Conservation (phyloP, 92 coral and sea anemone genomes). For the Desmophyllum pertusum region DNA sequence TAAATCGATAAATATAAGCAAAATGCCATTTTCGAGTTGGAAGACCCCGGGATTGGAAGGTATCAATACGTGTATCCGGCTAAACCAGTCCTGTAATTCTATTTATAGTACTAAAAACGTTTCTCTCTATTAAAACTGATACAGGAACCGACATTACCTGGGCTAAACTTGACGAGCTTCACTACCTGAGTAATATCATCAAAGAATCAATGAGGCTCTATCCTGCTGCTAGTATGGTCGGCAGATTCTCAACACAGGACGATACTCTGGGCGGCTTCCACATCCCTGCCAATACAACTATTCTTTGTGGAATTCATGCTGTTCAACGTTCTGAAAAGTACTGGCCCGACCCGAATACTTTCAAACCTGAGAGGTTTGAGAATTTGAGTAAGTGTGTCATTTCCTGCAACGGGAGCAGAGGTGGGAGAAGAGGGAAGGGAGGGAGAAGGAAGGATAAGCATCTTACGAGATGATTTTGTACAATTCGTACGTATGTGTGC, state of each 20-base stretch:
- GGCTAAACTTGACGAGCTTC: slow-evolving; percentile 45
- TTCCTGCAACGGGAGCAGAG: no score
- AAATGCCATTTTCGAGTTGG: no score
- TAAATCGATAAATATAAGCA: no score
- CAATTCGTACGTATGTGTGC: no score
- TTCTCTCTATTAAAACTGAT: background rate
- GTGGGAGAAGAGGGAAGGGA: no score
- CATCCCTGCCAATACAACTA: slow-evolving; percentile 46
- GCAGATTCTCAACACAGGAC: slow-evolving; percentile 44
- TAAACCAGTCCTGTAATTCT: no score
- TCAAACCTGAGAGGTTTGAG: no score
- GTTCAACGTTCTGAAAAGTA: slow-evolving; percentile 50
- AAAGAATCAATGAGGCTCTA: slow-evolving; percentile 71
- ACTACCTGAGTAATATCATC: slow-evolving; percentile 45
- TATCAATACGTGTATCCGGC: no score
- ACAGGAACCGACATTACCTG: slow-evolving; percentile 41
- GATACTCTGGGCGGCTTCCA: slow-evolving; percentile 52
- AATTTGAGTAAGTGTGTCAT: slow-evolving; percentile 36
- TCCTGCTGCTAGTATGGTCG: slow-evolving; percentile 49
- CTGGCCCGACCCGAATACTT: slow-evolving; percentile 59
- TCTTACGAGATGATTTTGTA: no score
- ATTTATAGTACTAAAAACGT: no score
- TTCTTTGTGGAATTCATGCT: slow-evolving; percentile 34
- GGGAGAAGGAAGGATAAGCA: no score
- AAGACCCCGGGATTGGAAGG: no score